phyloP scores from a whole-genome alignment of 92 coral and sea anemone species.

The Desmophyllum pertusum region DNA sequence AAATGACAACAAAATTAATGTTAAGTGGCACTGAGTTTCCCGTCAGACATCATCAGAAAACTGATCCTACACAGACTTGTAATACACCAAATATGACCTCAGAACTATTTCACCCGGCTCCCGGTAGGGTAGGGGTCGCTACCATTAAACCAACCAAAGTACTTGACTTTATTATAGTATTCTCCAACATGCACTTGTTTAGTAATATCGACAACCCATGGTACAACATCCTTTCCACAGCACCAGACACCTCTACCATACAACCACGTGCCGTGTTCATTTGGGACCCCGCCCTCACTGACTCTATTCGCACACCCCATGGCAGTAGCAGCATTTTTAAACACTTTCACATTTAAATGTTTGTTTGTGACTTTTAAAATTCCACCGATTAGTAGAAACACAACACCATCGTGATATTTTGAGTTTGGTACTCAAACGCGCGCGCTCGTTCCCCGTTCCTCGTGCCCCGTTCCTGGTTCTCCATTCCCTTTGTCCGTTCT shows the following conservation, averaged over 20 bases:
- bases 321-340: conserved; percentile 94
- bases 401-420: too few species aligned
- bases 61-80: conserved; percentile 75
- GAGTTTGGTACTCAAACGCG: too few species aligned
- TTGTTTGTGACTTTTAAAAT: too few species aligned
- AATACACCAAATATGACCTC: conserved; percentile 90
- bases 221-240: conserved; percentile 94
- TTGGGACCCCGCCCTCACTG: conserved; percentile 87
- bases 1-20: not conserved
- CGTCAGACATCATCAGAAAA: conserved; percentile 15
- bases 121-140: conserved; percentile 80
- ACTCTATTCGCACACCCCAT: conserved; percentile 96
- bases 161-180: conserved; percentile 65
- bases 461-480: too few species aligned
- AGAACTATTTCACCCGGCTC: conserved; percentile 84
- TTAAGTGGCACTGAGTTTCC: not conserved
- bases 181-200: conserved; percentile 62
- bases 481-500: too few species aligned
- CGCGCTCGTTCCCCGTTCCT: too few species aligned
- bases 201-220: conserved; percentile 94
- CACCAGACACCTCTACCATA: conserved; percentile 99
- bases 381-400: too few species aligned
- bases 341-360: conserved; percentile 76
- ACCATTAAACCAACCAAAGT: conserved; percentile 93
- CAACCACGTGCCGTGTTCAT: conserved; percentile 98